phyloP scores from a whole-genome alignment of 1,140 invertebrate genomes.

The Thaumatotibia leucotreta region DNA sequence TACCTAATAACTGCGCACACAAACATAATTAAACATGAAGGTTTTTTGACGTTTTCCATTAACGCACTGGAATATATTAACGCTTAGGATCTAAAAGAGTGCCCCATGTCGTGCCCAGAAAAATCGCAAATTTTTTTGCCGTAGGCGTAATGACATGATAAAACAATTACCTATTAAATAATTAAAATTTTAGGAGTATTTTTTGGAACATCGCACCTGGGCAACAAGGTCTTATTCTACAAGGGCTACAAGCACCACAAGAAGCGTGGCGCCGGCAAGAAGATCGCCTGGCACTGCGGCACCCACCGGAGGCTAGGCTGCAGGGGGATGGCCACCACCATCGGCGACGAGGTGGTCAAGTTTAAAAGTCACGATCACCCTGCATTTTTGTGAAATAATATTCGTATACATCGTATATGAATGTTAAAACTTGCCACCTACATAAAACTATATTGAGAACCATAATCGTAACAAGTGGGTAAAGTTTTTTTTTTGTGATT shows the following conservation, averaged over 20 bases:
- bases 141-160: no score
- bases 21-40: no score
- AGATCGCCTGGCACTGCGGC: neutral
- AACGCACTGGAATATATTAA: no score
- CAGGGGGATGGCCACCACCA: neutral
- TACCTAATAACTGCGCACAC: no score
- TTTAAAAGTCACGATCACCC: neutral
- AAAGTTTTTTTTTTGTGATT: no score
- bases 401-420: no score
- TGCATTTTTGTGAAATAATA: neutral
- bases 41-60: no score
- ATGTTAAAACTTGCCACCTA: no score
- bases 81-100: no score
- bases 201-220: neutral
- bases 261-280: neutral
- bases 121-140: neutral
- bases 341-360: neutral
- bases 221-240: neutral
- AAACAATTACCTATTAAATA: neutral
- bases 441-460: no score
- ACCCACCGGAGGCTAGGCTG: neutral
- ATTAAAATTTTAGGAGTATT: constrained; percentile 1
- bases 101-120: neutral
- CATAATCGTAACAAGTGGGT: no score
- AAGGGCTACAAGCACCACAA: neutral